A percentile compares a stretch with the other conserved stretches of the same genome.
These are phyloP conservation scores for Caradrina kadenii DNA, from an alignment of 2,888 invertebrate genomes.

Conservation along the genomic window DNA sequence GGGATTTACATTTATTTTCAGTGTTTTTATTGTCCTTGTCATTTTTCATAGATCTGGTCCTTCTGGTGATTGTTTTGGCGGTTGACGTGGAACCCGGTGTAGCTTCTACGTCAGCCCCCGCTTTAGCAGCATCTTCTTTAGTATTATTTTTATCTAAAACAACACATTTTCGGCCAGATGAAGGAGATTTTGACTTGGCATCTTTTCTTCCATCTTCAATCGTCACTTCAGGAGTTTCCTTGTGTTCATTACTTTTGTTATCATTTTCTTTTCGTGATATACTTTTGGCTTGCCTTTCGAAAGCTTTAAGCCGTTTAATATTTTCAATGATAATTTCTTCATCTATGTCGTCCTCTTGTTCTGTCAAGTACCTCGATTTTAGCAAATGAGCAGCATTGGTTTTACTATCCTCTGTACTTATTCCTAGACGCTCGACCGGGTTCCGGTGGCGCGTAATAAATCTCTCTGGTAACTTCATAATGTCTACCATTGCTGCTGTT, in stretches of 20 bases:
- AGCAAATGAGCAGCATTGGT: conserved; percentile 64
- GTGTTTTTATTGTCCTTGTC: conserved; percentile 39
- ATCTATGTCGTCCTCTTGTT: conserved; percentile 76
- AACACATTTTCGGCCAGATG: conserved; percentile 19
- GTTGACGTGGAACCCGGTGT: conserved; percentile 25
- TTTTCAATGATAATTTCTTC: conserved; percentile 79
- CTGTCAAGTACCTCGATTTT: conserved; percentile 71
- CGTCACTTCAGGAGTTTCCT: conserved; percentile 50
- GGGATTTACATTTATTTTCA: conserved; percentile 20
- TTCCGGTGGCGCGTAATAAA: conserved; percentile 78
- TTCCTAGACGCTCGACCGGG: conserved; percentile 74
- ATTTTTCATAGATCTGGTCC: conserved; percentile 66
- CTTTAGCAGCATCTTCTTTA: conserved; percentile 6
- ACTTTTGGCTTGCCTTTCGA: conserved; percentile 61
- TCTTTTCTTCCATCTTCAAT: conserved; percentile 42
- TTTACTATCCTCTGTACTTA: conserved; percentile 55
- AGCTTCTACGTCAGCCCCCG: background rate
- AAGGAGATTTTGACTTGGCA: conserved; percentile 20
- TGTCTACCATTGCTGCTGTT: conserved; percentile 74
- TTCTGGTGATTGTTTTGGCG: conserved; percentile 44
- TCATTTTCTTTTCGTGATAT: conserved; percentile 21
- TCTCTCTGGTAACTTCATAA: conserved; percentile 75
- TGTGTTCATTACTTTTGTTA: conserved; percentile 40
- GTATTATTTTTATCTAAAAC: conserved; percentile 29
- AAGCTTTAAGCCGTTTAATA: conserved; percentile 74